Conservation (phyloP, 2,888 invertebrate genomes). For the Cephus spinipes region DNA sequence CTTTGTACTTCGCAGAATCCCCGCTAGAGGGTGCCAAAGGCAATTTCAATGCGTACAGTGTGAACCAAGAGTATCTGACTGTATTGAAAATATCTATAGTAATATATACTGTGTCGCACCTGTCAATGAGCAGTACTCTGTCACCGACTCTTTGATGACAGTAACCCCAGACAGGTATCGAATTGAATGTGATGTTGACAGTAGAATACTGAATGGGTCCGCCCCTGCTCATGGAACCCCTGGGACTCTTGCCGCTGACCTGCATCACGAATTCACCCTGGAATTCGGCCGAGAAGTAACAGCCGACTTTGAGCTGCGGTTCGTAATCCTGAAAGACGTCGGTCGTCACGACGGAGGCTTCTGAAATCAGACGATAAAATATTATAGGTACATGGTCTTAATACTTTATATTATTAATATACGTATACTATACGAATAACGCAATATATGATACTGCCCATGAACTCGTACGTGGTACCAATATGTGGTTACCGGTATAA, state of each 20-base stretch:
- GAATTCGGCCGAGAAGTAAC: conserved; percentile 75
- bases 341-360: conserved; percentile 33
- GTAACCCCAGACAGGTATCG: conserved; percentile 76
- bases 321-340: conserved; percentile 50
- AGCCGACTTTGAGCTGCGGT: conserved; percentile 64
- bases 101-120: conserved; percentile 57
- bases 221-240: conserved; percentile 61
- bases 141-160: conserved; percentile 73
- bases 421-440: not conserved
- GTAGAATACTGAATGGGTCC: conserved; percentile 72
- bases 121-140: conserved; percentile 73
- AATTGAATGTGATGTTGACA: conserved; percentile 73
- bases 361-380: conserved; percentile 24
- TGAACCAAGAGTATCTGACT: not conserved
- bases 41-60: not conserved
- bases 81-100: not conserved
- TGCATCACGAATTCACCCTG: conserved; percentile 77
- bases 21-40: not conserved
- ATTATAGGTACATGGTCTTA: not conserved
- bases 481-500: not conserved
- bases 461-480: not conserved
- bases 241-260: conserved; percentile 58
- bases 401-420: not conserved
- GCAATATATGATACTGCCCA: not conserved
- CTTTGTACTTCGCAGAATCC: not conserved